These are phyloP conservation scores for Coptodon bakossiorum DNA, from an alignment of 2,113 vertebrate genomes.

Conservation along the genomic window DNA sequence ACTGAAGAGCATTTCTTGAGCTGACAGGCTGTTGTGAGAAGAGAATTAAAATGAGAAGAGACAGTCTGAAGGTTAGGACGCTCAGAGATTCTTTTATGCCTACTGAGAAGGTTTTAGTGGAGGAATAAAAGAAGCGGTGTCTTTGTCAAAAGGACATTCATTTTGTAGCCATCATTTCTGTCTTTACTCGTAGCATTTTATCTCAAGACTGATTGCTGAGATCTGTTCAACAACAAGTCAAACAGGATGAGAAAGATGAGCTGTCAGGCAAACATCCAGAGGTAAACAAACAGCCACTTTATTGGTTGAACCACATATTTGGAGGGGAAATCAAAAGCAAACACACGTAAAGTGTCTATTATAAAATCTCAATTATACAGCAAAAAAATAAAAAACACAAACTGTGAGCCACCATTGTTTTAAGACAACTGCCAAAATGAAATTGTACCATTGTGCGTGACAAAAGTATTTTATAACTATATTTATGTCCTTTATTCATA, in stretches of 20 bases:
- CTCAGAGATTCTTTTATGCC: background rate
- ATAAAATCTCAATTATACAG: background rate
- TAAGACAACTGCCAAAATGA: background rate
- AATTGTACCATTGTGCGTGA: background rate
- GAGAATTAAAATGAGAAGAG: conserved; percentile 7
- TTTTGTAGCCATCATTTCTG: background rate
- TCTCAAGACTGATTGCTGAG: background rate
- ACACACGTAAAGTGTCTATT: background rate
- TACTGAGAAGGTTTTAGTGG: background rate
- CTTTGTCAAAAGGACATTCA: background rate
- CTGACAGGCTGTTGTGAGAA: background rate
- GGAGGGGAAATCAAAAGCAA: background rate
- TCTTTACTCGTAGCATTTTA: background rate
- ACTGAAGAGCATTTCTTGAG: background rate
- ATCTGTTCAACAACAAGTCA: background rate
- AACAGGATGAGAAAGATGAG: background rate
- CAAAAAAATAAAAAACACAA: background rate
- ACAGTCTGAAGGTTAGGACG: background rate
- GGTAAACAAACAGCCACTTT: background rate
- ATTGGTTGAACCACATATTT: background rate
- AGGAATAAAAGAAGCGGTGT: background rate
- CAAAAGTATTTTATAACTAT: background rate
- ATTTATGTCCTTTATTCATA: background rate
- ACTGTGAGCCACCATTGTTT: background rate
- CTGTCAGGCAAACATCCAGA: background rate